Evolutionary conservation across 2,888 invertebrate species (phyloP), one percentile per base, ranked within the genome.

Genomic region (Pocota personata): DNA sequence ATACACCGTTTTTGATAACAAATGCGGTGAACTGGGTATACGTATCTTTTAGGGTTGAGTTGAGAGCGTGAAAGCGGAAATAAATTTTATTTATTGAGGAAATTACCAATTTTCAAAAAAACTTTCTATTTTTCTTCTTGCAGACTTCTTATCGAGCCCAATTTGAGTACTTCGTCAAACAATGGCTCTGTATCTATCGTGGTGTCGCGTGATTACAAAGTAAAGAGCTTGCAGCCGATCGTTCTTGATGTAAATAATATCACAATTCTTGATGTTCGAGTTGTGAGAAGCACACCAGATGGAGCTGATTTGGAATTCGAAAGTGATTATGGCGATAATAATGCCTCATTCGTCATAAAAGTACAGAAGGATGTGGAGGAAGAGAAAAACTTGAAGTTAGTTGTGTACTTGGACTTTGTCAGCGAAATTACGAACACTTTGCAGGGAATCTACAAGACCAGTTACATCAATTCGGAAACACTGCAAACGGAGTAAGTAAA

Each of bases 381-480:
- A 2, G 90, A 90, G 37, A 60, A 87, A 27, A 77, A 89, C 24
- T 72, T 91, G 24, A 88, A 87, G n/a, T 93, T 95, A 87, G 89
- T 92, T 8, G 88, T 95, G 8, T 91, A 92, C 69, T 91, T 95
- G 83, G 92, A 93, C 62, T 95, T 93, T 89, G 90, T 90, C 2
- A 94, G 94, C 35, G 90, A 92, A 80, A 90, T 95, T 30, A 93
- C 93, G 27, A 93, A 93, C 77, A 93, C 94, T 1, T 90, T 95
- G 57, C 94, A 94, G 88, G 94, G 94, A 30, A 92, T 94, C 87
- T 94, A 94, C 90, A 92, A 93, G 88, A 93, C 93, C 64, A 92
- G 92, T 55, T 94, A 94, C 87, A 82, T 90, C 1, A 93, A 94
- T 87, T 89, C 89, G n/a, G 88, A 89, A 0, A 91, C 90, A 30